Base-by-base conservation (phyloP, 2,797 vertebrate species). In the Spinibarbus caldwelli region DNA sequence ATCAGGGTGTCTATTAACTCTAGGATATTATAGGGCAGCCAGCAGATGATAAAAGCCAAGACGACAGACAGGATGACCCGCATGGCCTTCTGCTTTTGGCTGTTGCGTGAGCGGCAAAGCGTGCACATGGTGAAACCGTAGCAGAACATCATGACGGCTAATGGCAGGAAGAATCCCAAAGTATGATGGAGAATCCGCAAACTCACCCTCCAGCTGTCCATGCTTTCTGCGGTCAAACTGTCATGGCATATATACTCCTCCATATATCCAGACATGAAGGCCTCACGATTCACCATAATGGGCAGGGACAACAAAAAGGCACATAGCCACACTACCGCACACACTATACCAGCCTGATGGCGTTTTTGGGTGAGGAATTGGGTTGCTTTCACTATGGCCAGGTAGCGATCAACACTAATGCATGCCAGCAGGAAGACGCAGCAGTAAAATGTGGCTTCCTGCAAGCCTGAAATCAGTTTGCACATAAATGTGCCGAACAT, bases 371-470 rank as follows among this genome's bases (percentile, higher is more conserved):
- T 93, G 73, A 94, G 86, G 0, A 91, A 86, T 1, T 94, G 95
- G 0, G 94, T 97, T n/a, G 97, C 97, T 0, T 94, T 96, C 87
- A 98, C 97, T 0, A 99, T 97, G 82, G 97, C 97, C 85, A 97
- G 91, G 93, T 97, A 97, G 62, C 97, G 96, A 86, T 98, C 97
- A 41, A 98, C 80, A 0, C 97, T 98, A 91, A 99, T 99, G 92
- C 96, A 97, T 0, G 94, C 96, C 91, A 99, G 91, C 52, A 99
- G 92, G 84, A 99, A 95, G 82, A 97, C 96, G 0, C 97, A 93
- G 0, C 96, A 91, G 88, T 97, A 98, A 43, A 97, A 95, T 17
- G 96, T 96, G 4, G 90, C 89, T 77, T 98, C 97, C 90, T 96
- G 96, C 71, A 97, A 85, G 68, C 96, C 88, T 0, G 97, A 97